Percentiles rank a stretch among this genome's conserved stretches.
These are phyloP conservation scores for Pygathrix nemaeus DNA, from an alignment of 2,113 vertebrate species.

Conservation along the genomic window DNA sequence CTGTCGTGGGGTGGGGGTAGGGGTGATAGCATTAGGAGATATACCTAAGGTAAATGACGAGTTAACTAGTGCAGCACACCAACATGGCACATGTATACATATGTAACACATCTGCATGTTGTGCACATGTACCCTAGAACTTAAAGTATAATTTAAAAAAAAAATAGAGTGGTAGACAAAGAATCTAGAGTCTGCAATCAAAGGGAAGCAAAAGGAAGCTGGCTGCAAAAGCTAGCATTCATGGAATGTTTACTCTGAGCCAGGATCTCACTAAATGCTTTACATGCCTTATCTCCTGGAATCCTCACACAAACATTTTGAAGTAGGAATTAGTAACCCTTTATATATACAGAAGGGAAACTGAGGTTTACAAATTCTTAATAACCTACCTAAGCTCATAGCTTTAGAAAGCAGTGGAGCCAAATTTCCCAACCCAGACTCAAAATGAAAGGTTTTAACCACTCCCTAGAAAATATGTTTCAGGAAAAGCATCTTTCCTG, in stretches of 20 bases:
- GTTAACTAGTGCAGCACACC: too few relatives aligned
- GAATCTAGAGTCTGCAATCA: accelerated
- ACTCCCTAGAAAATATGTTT: background rate
- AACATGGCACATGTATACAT: too few relatives aligned
- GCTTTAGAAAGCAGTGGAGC: background rate
- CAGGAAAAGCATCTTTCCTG: background rate
- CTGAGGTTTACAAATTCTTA: background rate
- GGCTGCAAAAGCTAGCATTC: accelerated
- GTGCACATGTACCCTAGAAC: too few relatives aligned
- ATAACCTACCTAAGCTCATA: background rate
- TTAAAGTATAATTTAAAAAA: too few relatives aligned
- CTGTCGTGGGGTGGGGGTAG: too few relatives aligned
- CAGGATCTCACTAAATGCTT: background rate
- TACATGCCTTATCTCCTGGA: background rate
- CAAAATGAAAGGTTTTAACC: background rate
- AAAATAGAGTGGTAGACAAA: background rate
- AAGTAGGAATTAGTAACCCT: background rate
- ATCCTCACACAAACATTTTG: background rate
- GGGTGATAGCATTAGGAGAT: too few relatives aligned
- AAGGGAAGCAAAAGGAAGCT: background rate
- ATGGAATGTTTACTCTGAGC: background rate
- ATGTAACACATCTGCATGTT: too few relatives aligned
- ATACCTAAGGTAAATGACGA: too few relatives aligned
- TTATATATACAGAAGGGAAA: background rate
- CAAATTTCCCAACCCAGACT: background rate